Conservation (phyloP, 2,113 vertebrate genomes). For the Falcunculus frontatus region DNA sequence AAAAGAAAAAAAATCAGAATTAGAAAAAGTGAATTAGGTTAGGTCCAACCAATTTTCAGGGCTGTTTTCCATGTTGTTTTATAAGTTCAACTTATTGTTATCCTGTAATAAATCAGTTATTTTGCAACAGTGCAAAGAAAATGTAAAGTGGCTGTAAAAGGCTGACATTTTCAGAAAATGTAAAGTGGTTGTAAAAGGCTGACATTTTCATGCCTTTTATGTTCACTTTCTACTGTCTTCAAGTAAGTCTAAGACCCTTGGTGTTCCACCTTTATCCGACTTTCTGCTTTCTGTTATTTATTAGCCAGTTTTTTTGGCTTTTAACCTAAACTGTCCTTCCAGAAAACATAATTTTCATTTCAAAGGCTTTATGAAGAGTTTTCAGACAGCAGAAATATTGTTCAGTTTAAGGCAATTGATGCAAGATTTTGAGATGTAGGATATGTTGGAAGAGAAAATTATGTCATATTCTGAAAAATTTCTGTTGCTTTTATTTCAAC, state of each 20-base stretch:
- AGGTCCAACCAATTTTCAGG: not conserved
- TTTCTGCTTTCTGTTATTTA: not conserved
- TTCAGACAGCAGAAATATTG: not conserved
- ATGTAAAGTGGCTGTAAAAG: not conserved
- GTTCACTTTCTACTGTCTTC: not conserved
- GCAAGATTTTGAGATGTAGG: not conserved
- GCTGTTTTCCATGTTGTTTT: not conserved
- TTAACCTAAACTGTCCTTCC: not conserved
- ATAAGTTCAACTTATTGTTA: not conserved
- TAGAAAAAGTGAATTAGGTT: not conserved
- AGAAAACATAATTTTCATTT: conserved; percentile 12
- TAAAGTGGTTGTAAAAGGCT: not conserved
- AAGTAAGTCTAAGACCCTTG: not conserved
- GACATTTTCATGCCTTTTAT: not conserved
- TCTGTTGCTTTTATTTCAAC: not conserved
- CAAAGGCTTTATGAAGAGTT: not conserved
- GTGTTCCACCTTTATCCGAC: not conserved
- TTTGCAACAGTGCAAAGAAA: not conserved
- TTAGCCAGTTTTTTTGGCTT: not conserved
- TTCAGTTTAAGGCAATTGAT: not conserved
- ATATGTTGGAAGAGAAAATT: not conserved
- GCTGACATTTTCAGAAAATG: not conserved
- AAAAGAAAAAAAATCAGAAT: not conserved
- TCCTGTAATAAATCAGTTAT: not conserved
- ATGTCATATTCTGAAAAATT: not conserved